Conservation (phyloP, 2,113 vertebrate genomes). For the Mesocricetus auratus region DNA sequence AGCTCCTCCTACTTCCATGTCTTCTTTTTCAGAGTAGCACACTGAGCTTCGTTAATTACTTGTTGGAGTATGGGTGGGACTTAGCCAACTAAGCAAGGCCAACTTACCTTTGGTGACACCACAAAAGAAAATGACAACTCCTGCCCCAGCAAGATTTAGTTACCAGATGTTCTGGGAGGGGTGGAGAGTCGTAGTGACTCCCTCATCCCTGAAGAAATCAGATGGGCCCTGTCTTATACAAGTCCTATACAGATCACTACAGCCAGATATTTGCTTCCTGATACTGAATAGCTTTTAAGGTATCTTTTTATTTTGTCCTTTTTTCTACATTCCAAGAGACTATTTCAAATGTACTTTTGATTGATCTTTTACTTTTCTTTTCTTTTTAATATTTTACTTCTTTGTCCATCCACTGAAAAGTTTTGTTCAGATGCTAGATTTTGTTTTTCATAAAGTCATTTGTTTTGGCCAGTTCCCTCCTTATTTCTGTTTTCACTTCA, state of each 20-base stretch:
- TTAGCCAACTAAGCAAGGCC: not conserved
- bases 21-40: not conserved
- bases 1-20: not conserved
- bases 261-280: not conserved
- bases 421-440: constrained; percentile 11
- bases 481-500: constrained; percentile 10
- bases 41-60: not conserved
- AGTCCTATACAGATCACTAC: not conserved
- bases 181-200: not conserved
- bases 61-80: not conserved
- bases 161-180: not conserved
- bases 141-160: not conserved
- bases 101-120: not conserved
- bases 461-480: not conserved
- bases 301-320: not conserved
- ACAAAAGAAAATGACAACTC: not conserved
- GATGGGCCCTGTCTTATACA: not conserved
- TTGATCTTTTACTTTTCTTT: not conserved
- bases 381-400: not conserved
- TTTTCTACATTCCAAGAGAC: not conserved
- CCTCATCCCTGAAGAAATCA: not conserved
- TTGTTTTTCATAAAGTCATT: not conserved
- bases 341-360: constrained; percentile 15
- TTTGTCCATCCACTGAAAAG: not conserved
- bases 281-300: not conserved